Base-by-base conservation (phyloP, 2,888 invertebrate genomes). In the Dromius quadrimaculatus region DNA sequence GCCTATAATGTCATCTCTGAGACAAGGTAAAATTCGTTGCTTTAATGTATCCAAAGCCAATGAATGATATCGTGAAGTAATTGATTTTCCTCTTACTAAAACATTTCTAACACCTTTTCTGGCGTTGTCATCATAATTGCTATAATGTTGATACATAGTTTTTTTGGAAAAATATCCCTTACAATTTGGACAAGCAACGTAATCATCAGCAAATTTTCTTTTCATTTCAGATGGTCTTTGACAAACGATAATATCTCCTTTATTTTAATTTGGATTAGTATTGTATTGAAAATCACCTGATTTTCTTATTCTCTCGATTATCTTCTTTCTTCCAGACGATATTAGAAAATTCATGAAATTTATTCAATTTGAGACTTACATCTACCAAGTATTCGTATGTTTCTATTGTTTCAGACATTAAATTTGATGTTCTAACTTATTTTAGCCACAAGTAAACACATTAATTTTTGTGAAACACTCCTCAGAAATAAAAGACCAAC, bases 111-210 rank as follows among this genome's bases (percentile, higher is more conserved):
- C 19, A 19, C 45, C 19, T 19, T 19, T 45, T 19, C 1, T 9
- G 2, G 1, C 19, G 6, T n/a, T 1, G 6, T 3, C 3, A 9
- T 45, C 8, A 19, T 20, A 45, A 9, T 45, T 19, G 1, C 8
- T 2, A 8, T 45, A 8, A 45, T 45, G 45, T n/a, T 45, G 45
- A 45, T 45, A 45, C 45, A 45, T 45, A 19, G 45, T 45, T 2
- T 45, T 45, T 4, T 19, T 45, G 6, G 45, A 3, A 3, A 45
- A 9, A 45, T 9, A 45, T 45, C 45, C 45, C 20, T 45, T 45
- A 8, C 45, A 45, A 19, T 45, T 1, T 8, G 45, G 45, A 8
- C 45, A 45, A 19, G 45, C 4, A 2, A 45, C 45, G 20, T 9
- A 45, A 19, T n/a, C n/a, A n/a, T n/a, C n/a, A n/a, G n/a, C n/a